These are phyloP conservation scores for Gymnoscopelus microlampas DNA, from an alignment of 2,797 vertebrate genomes.

Conservation along the genomic window DNA sequence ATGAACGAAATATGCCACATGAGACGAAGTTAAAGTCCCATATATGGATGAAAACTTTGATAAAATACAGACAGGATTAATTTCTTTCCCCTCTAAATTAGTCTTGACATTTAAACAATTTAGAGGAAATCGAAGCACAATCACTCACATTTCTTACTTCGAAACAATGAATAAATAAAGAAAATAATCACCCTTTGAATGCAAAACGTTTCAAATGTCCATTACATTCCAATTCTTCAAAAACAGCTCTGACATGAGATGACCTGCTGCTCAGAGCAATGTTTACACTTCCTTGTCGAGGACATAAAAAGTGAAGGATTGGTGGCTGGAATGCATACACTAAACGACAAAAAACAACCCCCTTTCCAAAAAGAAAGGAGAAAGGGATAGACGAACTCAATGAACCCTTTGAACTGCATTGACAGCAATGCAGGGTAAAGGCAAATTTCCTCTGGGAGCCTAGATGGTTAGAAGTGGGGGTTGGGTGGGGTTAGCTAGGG, in stretches of 20 bases:
- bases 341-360: slow-evolving; percentile 71
- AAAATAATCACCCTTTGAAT: not conserved
- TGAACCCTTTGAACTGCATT: slow-evolving; percentile 80
- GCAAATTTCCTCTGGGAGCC: slow-evolving; percentile 78
- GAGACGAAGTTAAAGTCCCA: not conserved
- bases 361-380: slow-evolving; percentile 45
- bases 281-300: slow-evolving; percentile 49
- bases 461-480: slow-evolving; percentile 71
- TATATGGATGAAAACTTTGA: not conserved
- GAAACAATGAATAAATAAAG: not conserved
- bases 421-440: slow-evolving; percentile 72
- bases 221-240: not conserved
- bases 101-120: not conserved
- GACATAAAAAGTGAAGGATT: slow-evolving; percentile 52
- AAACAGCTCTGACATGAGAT: slow-evolving; percentile 7
- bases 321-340: slow-evolving; percentile 74
- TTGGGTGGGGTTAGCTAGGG: slow-evolving; percentile 80
- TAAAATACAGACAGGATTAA: not conserved
- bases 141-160: not conserved
- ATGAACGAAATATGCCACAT: slow-evolving; percentile 66
- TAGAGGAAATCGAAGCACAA: not conserved
- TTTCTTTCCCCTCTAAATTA: not conserved
- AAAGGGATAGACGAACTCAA: slow-evolving; percentile 65
- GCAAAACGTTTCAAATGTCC: not conserved
- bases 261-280: slow-evolving; percentile 39